Conservation (phyloP, 2,797 vertebrate genomes). For the Acrocephalus scirpaceus region DNA sequence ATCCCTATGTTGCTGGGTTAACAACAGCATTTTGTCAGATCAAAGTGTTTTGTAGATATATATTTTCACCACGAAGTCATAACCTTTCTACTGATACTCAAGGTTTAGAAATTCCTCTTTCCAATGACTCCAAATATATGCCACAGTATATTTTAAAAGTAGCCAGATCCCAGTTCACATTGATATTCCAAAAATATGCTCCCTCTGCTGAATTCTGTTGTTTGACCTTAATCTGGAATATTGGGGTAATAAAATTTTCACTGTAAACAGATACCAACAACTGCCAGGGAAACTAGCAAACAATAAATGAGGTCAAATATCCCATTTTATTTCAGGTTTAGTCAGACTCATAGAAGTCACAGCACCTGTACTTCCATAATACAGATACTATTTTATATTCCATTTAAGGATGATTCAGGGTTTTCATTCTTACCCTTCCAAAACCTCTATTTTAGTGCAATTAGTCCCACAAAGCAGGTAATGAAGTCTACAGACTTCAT, state of each 20-base stretch:
- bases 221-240: not conserved
- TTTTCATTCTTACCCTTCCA: not conserved
- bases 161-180: not conserved
- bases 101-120: not conserved
- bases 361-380: not conserved
- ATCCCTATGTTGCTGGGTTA: not conserved
- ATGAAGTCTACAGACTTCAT: not conserved
- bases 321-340: not conserved
- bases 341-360: not conserved
- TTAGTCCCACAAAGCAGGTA: not conserved
- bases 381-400: not conserved
- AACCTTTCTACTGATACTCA: not conserved
- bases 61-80: not conserved
- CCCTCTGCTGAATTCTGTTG: not conserved
- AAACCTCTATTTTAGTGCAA: not conserved
- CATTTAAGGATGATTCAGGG: accelerated
- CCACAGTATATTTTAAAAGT: not conserved
- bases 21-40: not conserved
- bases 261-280: not conserved
- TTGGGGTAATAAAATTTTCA: not conserved
- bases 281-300: not conserved
- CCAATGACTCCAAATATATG: not conserved
- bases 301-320: not conserved
- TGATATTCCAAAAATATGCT: not conserved
- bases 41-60: not conserved